Evolutionary conservation across 2,888 invertebrate genomes (phyloP).

Genomic region (Brachycybe producta): DNA sequence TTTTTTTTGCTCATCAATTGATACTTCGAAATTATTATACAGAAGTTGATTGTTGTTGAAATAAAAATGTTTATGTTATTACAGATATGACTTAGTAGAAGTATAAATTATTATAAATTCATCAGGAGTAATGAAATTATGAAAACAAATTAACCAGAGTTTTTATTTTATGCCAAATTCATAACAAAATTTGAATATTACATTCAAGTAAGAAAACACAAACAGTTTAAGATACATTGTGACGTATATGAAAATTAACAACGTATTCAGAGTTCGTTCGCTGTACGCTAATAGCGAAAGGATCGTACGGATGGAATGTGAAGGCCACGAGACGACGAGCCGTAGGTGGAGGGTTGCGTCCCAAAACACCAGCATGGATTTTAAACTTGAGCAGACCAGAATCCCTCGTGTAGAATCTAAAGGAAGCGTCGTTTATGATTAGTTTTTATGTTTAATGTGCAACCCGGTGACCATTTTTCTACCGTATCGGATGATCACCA

Average conservation of each 20-base stretch:
- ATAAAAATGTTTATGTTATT: no score
- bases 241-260: constrained; percentile 81
- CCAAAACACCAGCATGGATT: constrained; percentile 51
- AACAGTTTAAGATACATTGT: constrained; percentile 3
- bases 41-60: no score
- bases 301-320: constrained; percentile 91
- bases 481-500: constrained; percentile 84
- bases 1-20: no score
- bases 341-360: constrained; percentile 47
- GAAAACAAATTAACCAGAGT: no score
- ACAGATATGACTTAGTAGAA: no score
- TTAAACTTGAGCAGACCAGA: constrained; percentile 62
- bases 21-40: no score
- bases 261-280: constrained; percentile 83
- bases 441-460: background rate
- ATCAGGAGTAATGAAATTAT: no score
- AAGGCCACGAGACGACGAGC: constrained; percentile 76
- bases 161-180: no score
- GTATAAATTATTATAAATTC: no score
- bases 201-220: no score
- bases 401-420: constrained; percentile 73
- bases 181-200: no score
- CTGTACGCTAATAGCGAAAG: constrained; percentile 90
- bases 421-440: background rate
- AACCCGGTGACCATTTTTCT: constrained; percentile 20